Percentiles rank a stretch among this genome's conserved stretches.
These are phyloP conservation scores for Conger conger DNA, from an alignment of 2,113 vertebrate genomes.

Conservation along the genomic window DNA sequence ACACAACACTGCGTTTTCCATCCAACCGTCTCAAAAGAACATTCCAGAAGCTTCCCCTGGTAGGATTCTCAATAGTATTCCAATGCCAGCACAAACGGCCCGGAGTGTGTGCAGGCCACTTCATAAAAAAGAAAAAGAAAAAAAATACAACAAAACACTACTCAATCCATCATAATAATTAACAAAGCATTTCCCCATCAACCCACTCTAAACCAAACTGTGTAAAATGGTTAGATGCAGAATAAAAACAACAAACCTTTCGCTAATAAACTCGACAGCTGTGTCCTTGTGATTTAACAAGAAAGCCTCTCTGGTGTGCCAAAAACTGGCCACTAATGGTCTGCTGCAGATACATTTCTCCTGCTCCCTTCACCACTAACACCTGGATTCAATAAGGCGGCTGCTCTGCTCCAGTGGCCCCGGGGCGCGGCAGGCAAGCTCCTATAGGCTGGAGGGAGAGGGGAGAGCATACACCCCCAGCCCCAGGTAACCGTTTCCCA, in stretches of 20 bases:
- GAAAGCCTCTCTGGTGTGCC: not conserved
- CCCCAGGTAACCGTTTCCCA: not conserved
- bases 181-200: not conserved
- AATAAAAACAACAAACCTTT: not conserved
- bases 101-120: not conserved
- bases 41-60: not conserved
- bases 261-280: not conserved
- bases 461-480: not conserved
- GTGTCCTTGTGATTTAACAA: not conserved
- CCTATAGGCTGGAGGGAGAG: not conserved
- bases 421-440: not conserved
- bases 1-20: not conserved
- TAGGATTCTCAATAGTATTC: not conserved
- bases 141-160: not conserved
- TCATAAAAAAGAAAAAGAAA: not conserved
- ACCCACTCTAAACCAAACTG: not conserved
- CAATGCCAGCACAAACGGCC: not conserved
- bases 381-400: slow-evolving; percentile 3
- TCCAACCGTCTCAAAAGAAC: not conserved
- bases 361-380: not conserved
- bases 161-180: not conserved
- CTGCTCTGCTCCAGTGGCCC: not conserved
- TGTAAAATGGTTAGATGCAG: not conserved
- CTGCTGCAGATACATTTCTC: not conserved
- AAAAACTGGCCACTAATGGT: not conserved